Conservation (phyloP, 1,140 invertebrate species). For the Temnothorax nylanderi region DNA sequence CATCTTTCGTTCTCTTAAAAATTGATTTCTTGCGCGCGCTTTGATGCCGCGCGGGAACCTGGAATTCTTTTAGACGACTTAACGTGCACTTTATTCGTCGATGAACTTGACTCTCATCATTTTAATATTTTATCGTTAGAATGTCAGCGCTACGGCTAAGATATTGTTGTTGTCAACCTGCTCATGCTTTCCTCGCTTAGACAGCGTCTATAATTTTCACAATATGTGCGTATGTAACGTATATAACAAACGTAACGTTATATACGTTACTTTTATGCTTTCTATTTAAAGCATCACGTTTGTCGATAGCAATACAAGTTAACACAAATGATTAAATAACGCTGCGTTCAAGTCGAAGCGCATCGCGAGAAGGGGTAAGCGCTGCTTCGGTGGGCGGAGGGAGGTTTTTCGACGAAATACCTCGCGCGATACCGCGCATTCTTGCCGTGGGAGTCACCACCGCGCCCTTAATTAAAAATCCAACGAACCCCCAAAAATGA, state of each 20-base stretch:
- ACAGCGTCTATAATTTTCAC: not conserved
- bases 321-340: conserved; percentile 66
- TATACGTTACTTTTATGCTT: not conserved
- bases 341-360: conserved; percentile 25
- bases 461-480: conserved; percentile 86
- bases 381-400: conserved; percentile 57
- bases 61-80: conserved; percentile 25
- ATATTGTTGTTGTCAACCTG: not conserved
- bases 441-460: conserved; percentile 84
- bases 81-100: conserved; percentile 35
- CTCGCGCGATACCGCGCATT: conserved; percentile 82
- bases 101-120: not conserved
- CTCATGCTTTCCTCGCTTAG: not conserved
- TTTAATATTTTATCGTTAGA: conserved; percentile 2
- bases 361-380: conserved; percentile 34
- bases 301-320: not conserved
- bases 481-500: conserved; percentile 83
- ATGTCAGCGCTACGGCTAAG: not conserved
- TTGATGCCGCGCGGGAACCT: conserved; percentile 59
- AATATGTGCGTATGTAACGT: too few species aligned
- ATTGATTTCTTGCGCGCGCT: conserved; percentile 71
- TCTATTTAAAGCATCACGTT: not conserved
- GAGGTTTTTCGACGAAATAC: conserved; percentile 75
- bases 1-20: conserved; percentile 72
- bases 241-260: too few species aligned